Percentiles rank a stretch among this genome's conserved stretches.
Conservation (phyloP, 2,797 vertebrate genomes). For the Ptychadena robeensis region DNA sequence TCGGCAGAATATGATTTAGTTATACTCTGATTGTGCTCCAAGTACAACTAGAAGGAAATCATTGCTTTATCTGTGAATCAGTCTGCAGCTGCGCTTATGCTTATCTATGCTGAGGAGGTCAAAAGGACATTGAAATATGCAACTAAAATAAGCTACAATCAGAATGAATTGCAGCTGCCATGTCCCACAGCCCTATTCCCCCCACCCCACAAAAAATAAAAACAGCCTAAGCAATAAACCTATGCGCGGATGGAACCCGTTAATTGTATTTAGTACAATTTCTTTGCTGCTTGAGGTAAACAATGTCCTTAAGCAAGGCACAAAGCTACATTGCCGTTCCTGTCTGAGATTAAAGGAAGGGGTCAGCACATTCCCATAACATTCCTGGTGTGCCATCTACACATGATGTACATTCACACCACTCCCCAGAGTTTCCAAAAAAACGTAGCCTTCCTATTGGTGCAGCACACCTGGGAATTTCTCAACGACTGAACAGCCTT, state of each 20-base stretch:
- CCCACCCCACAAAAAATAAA: background rate
- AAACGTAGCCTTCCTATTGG: conserved; percentile 16
- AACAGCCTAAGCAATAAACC: background rate
- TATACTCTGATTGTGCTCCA: background rate
- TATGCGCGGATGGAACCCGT: background rate
- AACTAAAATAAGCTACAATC: background rate
- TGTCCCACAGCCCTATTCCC: background rate
- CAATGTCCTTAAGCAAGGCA: background rate
- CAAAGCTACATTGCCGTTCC: background rate
- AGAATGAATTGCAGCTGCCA: background rate
- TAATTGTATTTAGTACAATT: background rate
- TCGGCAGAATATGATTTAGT: background rate
- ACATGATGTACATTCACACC: conserved; percentile 5
- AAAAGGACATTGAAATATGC: background rate
- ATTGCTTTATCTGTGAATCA: background rate
- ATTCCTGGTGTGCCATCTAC: background rate
- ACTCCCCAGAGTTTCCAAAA: conserved; percentile 8
- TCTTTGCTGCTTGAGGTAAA: background rate
- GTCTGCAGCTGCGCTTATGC: conserved; percentile 4
- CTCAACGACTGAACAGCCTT: conserved; percentile 17
- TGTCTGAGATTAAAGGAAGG: background rate
- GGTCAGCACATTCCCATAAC: conserved; percentile 10
- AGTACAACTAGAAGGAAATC: background rate
- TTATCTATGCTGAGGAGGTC: background rate
- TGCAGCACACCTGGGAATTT: background rate